Evolutionary conservation across 1,140 invertebrate genomes (phyloP), one percentile per base, ranked within the genome.

Genomic region (Drosophila neocordata): DNA sequence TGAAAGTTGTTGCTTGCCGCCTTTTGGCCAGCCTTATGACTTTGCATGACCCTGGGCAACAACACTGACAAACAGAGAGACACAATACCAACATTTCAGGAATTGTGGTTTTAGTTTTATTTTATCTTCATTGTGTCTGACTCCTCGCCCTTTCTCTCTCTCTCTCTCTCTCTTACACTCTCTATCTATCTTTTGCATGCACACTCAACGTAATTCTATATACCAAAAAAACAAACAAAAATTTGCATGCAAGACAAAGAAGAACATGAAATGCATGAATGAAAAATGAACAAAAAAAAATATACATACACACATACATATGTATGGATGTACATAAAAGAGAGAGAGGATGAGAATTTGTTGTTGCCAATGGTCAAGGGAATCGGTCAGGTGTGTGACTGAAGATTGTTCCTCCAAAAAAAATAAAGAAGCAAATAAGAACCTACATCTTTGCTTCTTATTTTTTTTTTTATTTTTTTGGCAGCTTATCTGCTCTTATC

Each of bases 1-100:
- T 78, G 76, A 78, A 78, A 78, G 73, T 78, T 78, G 72, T 78
- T 78, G 72, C 67, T 72, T 63, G 76, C 68, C 63, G 72, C 24
- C 24, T 67, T 71, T 63, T n/a, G n/a, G 75, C 68, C 63, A 67
- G 68, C 59, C 68, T 75, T 75, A 73, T 75, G 75, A 71, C 75
- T 75, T 55, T 68, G 66, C 67, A 64, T 78, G 76, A 78, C 76
- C 76, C 76, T 78, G 76, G 74, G 73, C 73, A 76, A 75, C 66
- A 77, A 35, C 9, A 35, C 34, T 12, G 34, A 35, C 34, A 35
- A 9, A 35, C 9, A 35, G 34, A 35, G 34, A 11, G 34, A 35
- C 27, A 31, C 15, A 48, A 18, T 18, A 20, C 35, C 13, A 44
- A 38, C 34, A 64, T 66, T 76, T 72, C 69, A 76, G 73, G 68